These are phyloP conservation scores for Pseudonaja textilis DNA, from an alignment of 2,113 vertebrate genomes.

Conservation along the genomic window DNA sequence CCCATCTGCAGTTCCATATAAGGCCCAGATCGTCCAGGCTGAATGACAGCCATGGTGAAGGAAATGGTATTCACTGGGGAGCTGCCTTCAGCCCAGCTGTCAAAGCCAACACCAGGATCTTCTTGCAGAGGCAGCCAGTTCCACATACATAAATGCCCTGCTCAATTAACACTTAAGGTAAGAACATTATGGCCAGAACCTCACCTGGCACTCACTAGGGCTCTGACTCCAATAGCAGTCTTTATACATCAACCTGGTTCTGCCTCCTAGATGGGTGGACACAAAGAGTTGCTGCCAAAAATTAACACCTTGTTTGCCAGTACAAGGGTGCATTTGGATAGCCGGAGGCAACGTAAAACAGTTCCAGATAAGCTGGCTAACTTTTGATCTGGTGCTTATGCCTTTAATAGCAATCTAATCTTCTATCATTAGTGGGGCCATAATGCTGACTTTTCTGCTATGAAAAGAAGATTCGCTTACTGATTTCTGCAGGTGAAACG, in stretches of 20 bases:
- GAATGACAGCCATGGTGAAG: constrained; percentile 31
- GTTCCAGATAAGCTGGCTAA: neutral
- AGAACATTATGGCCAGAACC: neutral
- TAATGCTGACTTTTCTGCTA: neutral
- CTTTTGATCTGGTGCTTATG: neutral
- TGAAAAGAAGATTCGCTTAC: accelerated
- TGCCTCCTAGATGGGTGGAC: neutral
- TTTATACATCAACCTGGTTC: neutral
- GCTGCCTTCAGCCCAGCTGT: neutral
- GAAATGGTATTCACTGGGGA: neutral
- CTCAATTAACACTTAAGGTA: neutral
- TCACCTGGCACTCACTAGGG: neutral
- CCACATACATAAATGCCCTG: neutral
- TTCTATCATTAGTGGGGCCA: neutral
- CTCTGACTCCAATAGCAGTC: neutral
- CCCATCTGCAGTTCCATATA: constrained; percentile 47
- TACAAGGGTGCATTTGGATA: too few species aligned
- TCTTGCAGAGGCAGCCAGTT: neutral
- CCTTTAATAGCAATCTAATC: neutral
- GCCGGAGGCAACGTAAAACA: neutral
- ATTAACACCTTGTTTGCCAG: neutral
- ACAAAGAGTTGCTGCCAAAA: neutral
- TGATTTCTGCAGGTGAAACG: neutral
- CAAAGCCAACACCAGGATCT: neutral
- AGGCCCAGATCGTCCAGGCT: constrained; percentile 37